Evolutionary conservation across 2,888 invertebrate species (phyloP), one percentile per base, ranked within the genome.

Genomic region (Julus scanicus): DNA sequence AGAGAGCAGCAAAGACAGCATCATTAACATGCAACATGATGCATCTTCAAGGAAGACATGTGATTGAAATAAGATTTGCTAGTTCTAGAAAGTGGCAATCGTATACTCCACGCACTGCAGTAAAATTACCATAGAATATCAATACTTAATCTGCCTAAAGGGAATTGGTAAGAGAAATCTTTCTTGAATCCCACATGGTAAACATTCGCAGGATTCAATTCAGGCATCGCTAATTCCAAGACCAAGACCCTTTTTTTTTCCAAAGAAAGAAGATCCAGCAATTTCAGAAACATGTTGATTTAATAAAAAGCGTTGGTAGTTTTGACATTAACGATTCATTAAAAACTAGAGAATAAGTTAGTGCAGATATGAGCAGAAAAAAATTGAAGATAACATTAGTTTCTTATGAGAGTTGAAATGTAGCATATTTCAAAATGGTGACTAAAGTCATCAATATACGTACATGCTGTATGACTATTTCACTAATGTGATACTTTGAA

Each of bases 91-190:
- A 8, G 63, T 20, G 63, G 53, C 15, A 20, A 63, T 63, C 20
- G n/a, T 63, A 63, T 63, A 29, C 29, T 63, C 20, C 20, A 20
- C 17, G n/a, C 63, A 63, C 20, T 20, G 63, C 63, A 63, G 20
- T 3, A 20, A 63, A 63, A 63, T 63, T 63, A n/a, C 63, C 63
- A 63, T 63, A 63, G 63, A 63, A 63, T 20, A 63, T 63, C 63
- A 63, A 63, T 63, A 63, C 63, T 63, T 63, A 63, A 63, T 63
- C 20, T 20, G 20, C 20, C 63, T 20, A 20, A 63, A 63, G 63
- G 63, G 63, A 63, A 63, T 63, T 63, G 63, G 63, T 63, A 63
- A 20, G 20, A 63, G 20, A 63, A 63, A n/a, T 63, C 63, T 63
- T 20, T 63, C 20, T 20, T 63, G 20, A 20, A 20, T n/a, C 63